A percentile compares a stretch with the other conserved stretches of the same genome.
Conservation (phyloP, 2,888 invertebrate species). For the Lottia gigantea region DNA sequence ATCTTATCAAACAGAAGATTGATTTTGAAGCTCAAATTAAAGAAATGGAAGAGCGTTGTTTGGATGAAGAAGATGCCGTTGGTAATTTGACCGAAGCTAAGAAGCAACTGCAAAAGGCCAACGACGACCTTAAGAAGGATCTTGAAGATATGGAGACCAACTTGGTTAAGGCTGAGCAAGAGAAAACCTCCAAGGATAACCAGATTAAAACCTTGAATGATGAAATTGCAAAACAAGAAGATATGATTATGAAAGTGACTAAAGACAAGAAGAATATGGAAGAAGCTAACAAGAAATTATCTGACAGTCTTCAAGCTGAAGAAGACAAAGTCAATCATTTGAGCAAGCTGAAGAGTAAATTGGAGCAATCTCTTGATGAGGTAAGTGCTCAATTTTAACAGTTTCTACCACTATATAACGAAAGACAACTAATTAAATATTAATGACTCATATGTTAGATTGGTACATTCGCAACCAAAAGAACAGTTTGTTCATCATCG, state of each 20-base stretch:
- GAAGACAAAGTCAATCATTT: conserved; percentile 4
- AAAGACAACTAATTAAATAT: background rate
- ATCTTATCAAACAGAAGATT: conserved; percentile 93
- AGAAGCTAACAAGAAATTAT: conserved; percentile 2
- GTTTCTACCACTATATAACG: no score
- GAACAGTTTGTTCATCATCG: no score
- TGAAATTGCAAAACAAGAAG: conserved; percentile 1
- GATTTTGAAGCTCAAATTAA: conserved; percentile 93
- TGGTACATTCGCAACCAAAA: no score
- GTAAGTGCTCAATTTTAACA: background rate
- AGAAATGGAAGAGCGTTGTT: conserved; percentile 97
- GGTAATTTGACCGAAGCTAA: conserved; percentile 93
- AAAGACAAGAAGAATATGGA: conserved; percentile 6
- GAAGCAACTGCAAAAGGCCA: conserved; percentile 97
- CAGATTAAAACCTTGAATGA: background rate
- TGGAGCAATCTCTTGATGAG: conserved; percentile 6
- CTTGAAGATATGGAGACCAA: conserved; percentile 95
- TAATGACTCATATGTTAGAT: no score
- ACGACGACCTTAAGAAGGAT: conserved; percentile 94
- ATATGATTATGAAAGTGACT: background rate
- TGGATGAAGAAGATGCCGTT: conserved; percentile 96
- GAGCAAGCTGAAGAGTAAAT: background rate
- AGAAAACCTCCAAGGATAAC: background rate
- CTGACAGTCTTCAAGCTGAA: conserved; percentile 5
- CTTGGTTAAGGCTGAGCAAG: conserved; percentile 69